These are phyloP conservation scores for Centroberyx gerrardi DNA, from an alignment of 2,797 vertebrate species.

Conservation along the genomic window DNA sequence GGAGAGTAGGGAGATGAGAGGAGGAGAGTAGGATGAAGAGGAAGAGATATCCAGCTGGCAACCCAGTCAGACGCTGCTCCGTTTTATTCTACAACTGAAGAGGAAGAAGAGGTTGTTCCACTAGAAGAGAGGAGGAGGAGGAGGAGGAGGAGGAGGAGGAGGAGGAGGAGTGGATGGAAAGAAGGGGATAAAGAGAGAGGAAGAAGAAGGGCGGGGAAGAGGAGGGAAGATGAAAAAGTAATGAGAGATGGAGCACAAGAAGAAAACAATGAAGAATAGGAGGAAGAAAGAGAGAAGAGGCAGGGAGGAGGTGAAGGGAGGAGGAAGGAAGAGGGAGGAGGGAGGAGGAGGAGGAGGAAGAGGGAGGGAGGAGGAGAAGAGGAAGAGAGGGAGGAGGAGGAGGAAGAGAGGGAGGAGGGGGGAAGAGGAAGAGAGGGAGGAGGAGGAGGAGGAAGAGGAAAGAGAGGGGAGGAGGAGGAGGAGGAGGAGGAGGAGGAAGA, in stretches of 20 bases:
- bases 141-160: neutral
- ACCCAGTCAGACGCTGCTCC: no score
- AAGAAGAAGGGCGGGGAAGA: no score
- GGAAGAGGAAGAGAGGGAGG: no score
- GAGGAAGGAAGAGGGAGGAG: neutral
- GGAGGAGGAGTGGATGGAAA: neutral
- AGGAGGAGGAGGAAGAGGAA: neutral
- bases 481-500: neutral
- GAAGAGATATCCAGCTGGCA: no score
- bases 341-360: neutral
- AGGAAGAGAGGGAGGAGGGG: no score
- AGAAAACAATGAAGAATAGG: neutral
- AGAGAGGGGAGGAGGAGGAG: neutral
- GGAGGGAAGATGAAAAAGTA: neutral
- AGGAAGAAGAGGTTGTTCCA: neutral
- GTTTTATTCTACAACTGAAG: neutral
- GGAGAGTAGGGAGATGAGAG: no score
- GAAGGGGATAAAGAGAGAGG: neutral
- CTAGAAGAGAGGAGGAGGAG: neutral
- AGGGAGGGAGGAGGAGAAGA: neutral
- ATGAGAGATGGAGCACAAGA: neutral
- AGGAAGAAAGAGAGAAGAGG: neutral
- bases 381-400: neutral
- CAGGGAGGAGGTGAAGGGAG: neutral
- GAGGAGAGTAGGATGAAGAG: no score